Base-by-base conservation (phyloP, 2,888 invertebrate species). In the Brachynemurus nebulosus region DNA sequence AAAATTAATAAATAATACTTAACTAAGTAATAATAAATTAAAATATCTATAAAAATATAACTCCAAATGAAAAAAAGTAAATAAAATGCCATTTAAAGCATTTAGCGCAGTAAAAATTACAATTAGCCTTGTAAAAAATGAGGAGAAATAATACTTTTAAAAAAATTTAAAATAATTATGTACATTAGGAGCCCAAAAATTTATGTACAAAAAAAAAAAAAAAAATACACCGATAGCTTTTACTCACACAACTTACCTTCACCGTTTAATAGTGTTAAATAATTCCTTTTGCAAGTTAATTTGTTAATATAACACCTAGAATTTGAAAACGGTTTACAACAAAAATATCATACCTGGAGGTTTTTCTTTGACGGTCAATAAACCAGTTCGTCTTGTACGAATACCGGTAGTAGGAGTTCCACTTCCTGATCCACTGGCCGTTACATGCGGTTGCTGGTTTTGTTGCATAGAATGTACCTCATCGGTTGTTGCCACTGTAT, bases 311-410 rank as follows among this genome's bases (percentile, higher is more conserved):
- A 5, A 30, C n/a, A 30, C 14, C 4, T 30, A 6, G 4, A 12
- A 12, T 5, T 30, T 30, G 4, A 23, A 30, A 30, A 30, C n/a
- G 14, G n/a, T 30, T 30, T 30, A 30, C 4, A 30, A 30, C 27
- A 27, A 27, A n/a, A 27, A 27, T 8, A 20, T 56, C 66, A 64
- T 68, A 90, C 90, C 89, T 64, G 89, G 89, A 14, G 84, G 84
- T 50, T 88, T 67, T 61, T 90, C 89, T 55, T 86, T 86, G 19
- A 90, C 91, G 0, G 90, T 86, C 21, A 84, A 71, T 9, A 91
- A 70, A 51, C 91, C 90, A 4, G 85, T 84, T 45, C 90, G 71
- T 52, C 90, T 71, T 35, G 84, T 80, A 51, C 86, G 71, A 51
- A 77, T 75, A 47, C 70, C 72, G 1, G 67, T 61, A 0, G 69